These are phyloP conservation scores for Chitala chitala DNA, from an alignment of 2,113 vertebrate species.

Conservation along the genomic window DNA sequence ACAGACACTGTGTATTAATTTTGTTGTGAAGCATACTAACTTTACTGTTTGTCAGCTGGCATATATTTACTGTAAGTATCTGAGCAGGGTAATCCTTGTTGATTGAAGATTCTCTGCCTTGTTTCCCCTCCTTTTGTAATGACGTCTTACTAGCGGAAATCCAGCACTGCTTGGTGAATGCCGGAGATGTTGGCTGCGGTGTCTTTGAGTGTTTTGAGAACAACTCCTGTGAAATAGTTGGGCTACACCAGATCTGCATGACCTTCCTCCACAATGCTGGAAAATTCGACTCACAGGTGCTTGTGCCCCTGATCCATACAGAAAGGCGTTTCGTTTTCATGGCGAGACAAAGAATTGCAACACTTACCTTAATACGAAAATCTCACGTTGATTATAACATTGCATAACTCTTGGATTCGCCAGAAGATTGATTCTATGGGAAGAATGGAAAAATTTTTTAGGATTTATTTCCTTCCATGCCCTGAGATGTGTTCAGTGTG, in stretches of 20 bases:
- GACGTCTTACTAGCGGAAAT: conserved; percentile 72
- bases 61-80: no score
- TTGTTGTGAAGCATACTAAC: no score
- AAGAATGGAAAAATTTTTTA: not conserved
- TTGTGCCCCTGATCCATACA: not conserved
- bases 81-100: no score
- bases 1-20: no score
- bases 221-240: conserved; percentile 88
- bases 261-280: conserved; percentile 93
- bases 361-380: no score
- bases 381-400: no score
- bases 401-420: not conserved
- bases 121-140: not conserved
- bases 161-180: conserved; percentile 83
- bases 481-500: no score
- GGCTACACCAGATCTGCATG: conserved; percentile 89
- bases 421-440: not conserved
- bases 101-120: not conserved
- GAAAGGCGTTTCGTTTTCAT: not conserved
- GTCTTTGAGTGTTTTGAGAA: conserved; percentile 94
- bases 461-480: not conserved
- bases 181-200: conserved; percentile 88
- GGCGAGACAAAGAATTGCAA: not conserved
- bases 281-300: conserved; percentile 91
- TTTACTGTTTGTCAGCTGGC: no score